Base-by-base conservation (phyloP, 2,797 vertebrate species). In the Varecia variegata region DNA sequence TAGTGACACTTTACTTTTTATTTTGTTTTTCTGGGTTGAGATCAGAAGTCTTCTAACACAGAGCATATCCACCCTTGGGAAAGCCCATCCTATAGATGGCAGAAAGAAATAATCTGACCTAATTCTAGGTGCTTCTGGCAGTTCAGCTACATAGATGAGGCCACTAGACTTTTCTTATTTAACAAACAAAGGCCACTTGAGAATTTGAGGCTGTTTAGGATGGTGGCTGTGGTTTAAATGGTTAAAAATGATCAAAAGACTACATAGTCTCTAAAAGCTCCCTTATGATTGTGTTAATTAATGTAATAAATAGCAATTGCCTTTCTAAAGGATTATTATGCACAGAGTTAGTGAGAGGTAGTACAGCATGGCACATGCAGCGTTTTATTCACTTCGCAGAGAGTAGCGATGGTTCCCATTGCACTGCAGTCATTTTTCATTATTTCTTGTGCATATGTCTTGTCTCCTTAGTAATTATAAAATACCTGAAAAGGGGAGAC, bases 171-270 rank as follows among this genome's bases (percentile, higher is more conserved):
- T 71, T 56, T 70, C 45, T 80, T 52, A 84, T 10, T 91, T 80
- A 89, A 92, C 38, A 76, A 85, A 83, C 3, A 88, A 79, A 70
- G 30, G 10, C 47, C 50, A 30, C 27, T 58, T 65, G 67, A 60
- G 27, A 81, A 8, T 80, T 93, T 96, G 71, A 90, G 32, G 20
- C 30, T 90, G 23, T 40, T 93, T 35, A 74, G 68, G 35, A 93
- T 54, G 18, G 25, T 60, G 60, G 67, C 17, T 77, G 50, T 32
- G 38, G 18, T 81, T 90, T 80, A 73, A 58, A 54, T 35, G 17
- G 12, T 50, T 90, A 90, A 87, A 89, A 96, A 85, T 85, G 50
- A 84, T 77, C 54, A 87, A 74, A 95, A 93, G 71, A 2, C 58
- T 92, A 73, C 60, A 17, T 68, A 23, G 62, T 86, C 50, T 92